These are phyloP conservation scores for Maniola hyperantus DNA, from an alignment of 2,888 invertebrate genomes.

Conservation along the genomic window DNA sequence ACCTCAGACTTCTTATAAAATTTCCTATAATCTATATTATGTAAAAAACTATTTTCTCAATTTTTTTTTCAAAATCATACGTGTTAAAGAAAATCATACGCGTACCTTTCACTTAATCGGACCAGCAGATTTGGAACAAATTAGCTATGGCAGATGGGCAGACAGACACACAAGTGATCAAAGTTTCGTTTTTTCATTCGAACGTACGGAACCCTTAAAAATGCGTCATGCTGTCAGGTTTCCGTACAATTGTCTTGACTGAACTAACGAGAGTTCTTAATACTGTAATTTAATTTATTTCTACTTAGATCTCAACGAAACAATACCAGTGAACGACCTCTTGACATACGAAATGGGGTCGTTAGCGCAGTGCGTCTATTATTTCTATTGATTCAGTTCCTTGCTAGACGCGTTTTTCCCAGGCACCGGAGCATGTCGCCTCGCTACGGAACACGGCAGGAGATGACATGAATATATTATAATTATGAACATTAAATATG, in stretches of 20 bases:
- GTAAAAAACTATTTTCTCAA: too few species aligned
- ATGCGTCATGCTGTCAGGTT: slow-evolving; percentile 3
- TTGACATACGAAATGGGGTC: slow-evolving; percentile 48
- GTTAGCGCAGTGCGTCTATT: slow-evolving; percentile 42
- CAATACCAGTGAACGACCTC: slow-evolving; percentile 51
- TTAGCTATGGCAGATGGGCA: too few species aligned
- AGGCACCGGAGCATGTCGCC: slow-evolving; percentile 68
- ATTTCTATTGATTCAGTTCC: slow-evolving; percentile 49
- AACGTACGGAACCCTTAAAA: not conserved
- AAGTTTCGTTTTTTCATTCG: not conserved
- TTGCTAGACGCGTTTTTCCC: slow-evolving; percentile 69
- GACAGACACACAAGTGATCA: too few species aligned
- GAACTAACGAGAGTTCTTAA: slow-evolving; percentile 11
- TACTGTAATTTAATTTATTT: slow-evolving; percentile 17
- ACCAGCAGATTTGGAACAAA: too few species aligned
- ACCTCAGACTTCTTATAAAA: too few species aligned
- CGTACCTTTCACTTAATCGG: too few species aligned
- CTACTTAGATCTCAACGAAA: slow-evolving; percentile 33
- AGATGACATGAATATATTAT: slow-evolving; percentile 32
- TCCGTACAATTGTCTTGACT: not conserved
- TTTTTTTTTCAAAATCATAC: too few species aligned
- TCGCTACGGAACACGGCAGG: slow-evolving; percentile 40
- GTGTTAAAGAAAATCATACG: too few species aligned
- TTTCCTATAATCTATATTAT: too few species aligned
- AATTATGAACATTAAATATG: slow-evolving; percentile 4